Evolutionary conservation across 2,888 invertebrate genomes (phyloP).

Genomic region (Leptopterna dolabrata): DNA sequence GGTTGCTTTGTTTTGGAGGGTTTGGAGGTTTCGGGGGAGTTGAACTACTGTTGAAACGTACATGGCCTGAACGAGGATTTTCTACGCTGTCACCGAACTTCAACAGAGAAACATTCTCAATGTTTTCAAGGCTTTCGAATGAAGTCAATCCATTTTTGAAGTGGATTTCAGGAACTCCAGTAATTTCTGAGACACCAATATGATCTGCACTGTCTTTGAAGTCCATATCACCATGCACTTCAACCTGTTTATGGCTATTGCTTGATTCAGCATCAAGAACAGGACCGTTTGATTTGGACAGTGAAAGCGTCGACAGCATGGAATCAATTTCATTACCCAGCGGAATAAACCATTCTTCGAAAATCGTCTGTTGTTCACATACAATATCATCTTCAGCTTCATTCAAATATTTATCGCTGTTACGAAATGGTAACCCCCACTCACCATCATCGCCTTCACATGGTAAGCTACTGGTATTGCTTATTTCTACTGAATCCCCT

Average conservation of each 20-base stretch:
- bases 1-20: slow-evolving; percentile 26
- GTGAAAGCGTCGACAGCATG: not conserved
- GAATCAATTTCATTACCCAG: slow-evolving; percentile 18
- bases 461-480: not conserved
- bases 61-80: not conserved
- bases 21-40: not conserved
- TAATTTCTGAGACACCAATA: not conserved
- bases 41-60: not conserved
- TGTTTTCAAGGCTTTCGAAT: not conserved
- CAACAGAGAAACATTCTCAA: not conserved
- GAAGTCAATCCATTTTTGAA: not conserved
- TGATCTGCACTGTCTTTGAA: not conserved
- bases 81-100: not conserved
- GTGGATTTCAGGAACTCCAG: not conserved
- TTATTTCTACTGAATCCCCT: not conserved
- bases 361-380: not conserved
- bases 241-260: not conserved
- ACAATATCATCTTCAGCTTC: not conserved
- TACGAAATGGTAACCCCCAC: not conserved
- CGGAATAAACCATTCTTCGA: slow-evolving; percentile 12
- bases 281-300: not conserved
- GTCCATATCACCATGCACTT: not conserved
- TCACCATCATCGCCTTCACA: not conserved
- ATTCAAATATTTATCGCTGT: not conserved
- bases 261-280: not conserved